Conservation (phyloP, 2,888 invertebrate genomes). For the Marasmarcha lunaedactyla region DNA sequence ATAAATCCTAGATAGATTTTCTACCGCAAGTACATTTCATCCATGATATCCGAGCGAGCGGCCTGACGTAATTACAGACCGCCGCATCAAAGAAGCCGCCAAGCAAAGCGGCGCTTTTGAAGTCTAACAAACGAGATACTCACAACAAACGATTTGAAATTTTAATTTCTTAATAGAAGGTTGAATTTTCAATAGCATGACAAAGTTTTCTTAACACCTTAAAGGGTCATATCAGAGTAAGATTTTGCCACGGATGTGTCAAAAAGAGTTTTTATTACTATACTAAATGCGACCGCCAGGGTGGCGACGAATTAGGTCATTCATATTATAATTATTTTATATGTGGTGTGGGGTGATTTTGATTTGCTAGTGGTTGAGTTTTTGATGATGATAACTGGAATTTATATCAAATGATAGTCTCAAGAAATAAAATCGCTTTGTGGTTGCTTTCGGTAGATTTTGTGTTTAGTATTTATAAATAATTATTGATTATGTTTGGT, state of each 20-base stretch:
- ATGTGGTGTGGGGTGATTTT: conserved; percentile 16
- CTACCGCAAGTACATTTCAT: conserved; percentile 13
- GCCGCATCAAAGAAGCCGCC: conserved; percentile 58
- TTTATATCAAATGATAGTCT: no score
- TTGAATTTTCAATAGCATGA: conserved; percentile 13
- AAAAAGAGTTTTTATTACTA: conserved; percentile 67
- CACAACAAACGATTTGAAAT: conserved; percentile 15
- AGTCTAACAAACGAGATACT: conserved; percentile 53
- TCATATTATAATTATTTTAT: conserved; percentile 28
- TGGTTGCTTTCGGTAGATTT: no score
- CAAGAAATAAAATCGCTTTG: no score
- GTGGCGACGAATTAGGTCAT: conserved; percentile 47
- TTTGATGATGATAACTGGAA: conserved; percentile 9
- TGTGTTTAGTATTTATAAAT: no score
- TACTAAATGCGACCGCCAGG: conserved; percentile 64
- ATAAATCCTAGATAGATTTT: conserved; percentile 10
- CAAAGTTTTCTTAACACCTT: conserved; percentile 59
- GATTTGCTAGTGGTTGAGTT: conserved; percentile 22
- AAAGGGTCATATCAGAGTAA: conserved; percentile 65
- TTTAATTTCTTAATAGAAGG: conserved; percentile 8
- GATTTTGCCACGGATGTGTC: conserved; percentile 71
- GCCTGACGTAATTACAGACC: conserved; percentile 59
- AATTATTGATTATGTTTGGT: no score
- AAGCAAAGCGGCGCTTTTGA: conserved; percentile 55
- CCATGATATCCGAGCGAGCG: conserved; percentile 11